These are phyloP conservation scores for Melanchra persicariae DNA, from an alignment of 2,888 invertebrate species.

Conservation along the genomic window DNA sequence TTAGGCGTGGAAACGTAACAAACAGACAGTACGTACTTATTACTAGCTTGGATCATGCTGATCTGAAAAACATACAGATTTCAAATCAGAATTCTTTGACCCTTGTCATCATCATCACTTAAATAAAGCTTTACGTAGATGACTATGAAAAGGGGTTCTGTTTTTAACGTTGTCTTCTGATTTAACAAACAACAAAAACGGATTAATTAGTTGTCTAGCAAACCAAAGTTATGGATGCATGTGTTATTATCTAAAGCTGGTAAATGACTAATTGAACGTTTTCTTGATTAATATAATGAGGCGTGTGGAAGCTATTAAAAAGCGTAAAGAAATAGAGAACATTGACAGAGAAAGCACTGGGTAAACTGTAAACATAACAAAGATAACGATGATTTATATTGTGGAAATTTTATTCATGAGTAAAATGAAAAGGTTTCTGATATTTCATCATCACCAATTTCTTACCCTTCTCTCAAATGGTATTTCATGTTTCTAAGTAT, in stretches of 20 bases:
- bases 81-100: slow-evolving; percentile 8
- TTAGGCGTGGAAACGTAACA: no score
- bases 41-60: background rate
- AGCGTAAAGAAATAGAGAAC: slow-evolving; percentile 33
- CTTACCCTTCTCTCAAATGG: slow-evolving; percentile 12
- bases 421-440: slow-evolving; percentile 27
- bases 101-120: background rate
- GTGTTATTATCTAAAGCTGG: background rate
- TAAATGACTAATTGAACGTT: background rate
- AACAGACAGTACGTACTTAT: no score
- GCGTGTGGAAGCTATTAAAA: slow-evolving; percentile 5
- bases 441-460: slow-evolving; percentile 46
- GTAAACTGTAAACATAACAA: slow-evolving; percentile 14
- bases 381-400: slow-evolving; percentile 44
- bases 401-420: slow-evolving; percentile 46
- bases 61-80: background rate
- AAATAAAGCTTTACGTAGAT: background rate
- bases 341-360: slow-evolving; percentile 40
- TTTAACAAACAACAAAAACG: background rate
- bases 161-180: no score
- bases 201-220: background rate
- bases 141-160: background rate
- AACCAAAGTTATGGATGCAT: background rate
- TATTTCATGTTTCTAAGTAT: background rate
- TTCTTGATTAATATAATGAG: slow-evolving; percentile 38